Base-by-base conservation (phyloP, 2,888 invertebrate genomes). In the Mellilla xanthometata region DNA sequence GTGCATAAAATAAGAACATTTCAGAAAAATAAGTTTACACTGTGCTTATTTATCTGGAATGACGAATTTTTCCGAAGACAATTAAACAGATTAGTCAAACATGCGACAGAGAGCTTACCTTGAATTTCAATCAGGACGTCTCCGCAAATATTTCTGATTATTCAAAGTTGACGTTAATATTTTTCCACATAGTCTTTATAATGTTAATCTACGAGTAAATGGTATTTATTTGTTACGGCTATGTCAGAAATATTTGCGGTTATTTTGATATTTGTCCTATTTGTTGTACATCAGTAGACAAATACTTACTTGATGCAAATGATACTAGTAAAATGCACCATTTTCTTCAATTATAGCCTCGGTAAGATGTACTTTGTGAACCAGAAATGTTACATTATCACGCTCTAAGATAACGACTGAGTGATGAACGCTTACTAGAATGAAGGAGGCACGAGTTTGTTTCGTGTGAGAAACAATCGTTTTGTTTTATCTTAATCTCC, bases 401-500 rank as follows among this genome's bases (percentile, higher is more conserved):
- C 33, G 27, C 27, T 22, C 32, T 24, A 3, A 26, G 39, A 44
- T 24, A 39, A 39, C 13, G 6, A 39, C 11, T 42, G 41, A 28
- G 26, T 24, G 30, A 44, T 29, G 26, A 32, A 31, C 12, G 22
- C n/a, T n/a, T 15, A 43, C 22, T 27, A 12, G 11, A 19, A 32
- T 11, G 19, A 30, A 30, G 33, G 43, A 43, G 24, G 32, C 49
- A 49, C 49, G 39, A 48, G 39, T 41, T 33, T 46, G 43, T 44
- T 42, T 32, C 52, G 54, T 56, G 53, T 43, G 34, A 44, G 40
- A 40, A 26, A 44, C 42, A 57, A 48, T 51, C 2, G 33, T 54
- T n/a, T n/a, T 50, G 62, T 66, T 49, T 60, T 67, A 70, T 74
- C 69, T 75, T n/a, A 71, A 76, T 75, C 68, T 61, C 47, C n/a